Base-by-base conservation (phyloP, 2,797 vertebrate species). In the Caiman crocodilus region DNA sequence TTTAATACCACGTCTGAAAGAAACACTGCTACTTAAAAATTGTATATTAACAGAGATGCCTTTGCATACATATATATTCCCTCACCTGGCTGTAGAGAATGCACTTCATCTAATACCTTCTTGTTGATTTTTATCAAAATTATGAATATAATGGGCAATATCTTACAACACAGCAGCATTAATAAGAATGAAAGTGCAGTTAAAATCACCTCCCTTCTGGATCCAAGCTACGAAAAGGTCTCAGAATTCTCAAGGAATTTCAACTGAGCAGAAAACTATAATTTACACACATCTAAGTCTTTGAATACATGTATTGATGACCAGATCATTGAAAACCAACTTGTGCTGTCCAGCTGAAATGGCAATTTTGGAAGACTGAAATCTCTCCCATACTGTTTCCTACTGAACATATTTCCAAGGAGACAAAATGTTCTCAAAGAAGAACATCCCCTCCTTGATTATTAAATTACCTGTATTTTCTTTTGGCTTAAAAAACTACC, bases 91-190 rank as follows among this genome's bases (percentile, higher is more conserved):
- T 1, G 0, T 10, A 32, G 61, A 28, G 30, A 59, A 77, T n/a
- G n/a, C 60, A 87, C 56, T 94, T 81, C 79, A 82, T 25, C 26
- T 73, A 63, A 30, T 59, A 86, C 73, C 83, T 32, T 85, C 21
- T 59, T 93, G 90, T 90, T n/a, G 55, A 67, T 57, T 93, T 94
- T 64, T 42, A 82, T 50, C 57, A 67, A 69, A 88, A 90, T 67
- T 30, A 20, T 26, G 84, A 23, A 4, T 60, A 67, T 77, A 74
- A 84, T 76, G 7, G 14, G 26, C 64, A 65, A 59, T 0, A 1
- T 76, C 79, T 80, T 1, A 0, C 30, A 90, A 69, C 16, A 79
- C 57, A 90, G 67, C 59, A 90, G 26, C 71, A 42, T 77, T 81
- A 77, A 87, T 25, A 35, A 79, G 67, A 82, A 82, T 69, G 81